Evolutionary conservation across 1,140 invertebrate genomes (phyloP).

Genomic region (Liolophura sinensis): DNA sequence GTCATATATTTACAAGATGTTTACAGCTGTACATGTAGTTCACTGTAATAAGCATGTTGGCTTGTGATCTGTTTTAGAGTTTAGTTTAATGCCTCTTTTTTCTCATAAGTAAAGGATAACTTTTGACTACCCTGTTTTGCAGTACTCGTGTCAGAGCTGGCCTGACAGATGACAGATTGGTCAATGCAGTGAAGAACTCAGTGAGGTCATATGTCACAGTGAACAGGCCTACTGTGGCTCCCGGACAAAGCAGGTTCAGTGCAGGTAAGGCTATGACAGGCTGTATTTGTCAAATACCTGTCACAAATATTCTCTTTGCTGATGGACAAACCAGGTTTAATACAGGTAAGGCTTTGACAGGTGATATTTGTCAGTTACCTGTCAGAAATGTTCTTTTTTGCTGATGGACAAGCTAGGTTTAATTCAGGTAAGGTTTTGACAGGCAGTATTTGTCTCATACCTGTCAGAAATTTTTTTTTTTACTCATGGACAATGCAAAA

Average conservation of each 20-base stretch:
- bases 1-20: neutral
- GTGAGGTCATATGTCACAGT: conserved; percentile 51
- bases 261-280: conserved; percentile 20
- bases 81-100: neutral
- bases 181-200: conserved; percentile 45
- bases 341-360: neutral
- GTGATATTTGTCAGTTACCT: neutral
- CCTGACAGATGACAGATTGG: conserved; percentile 44
- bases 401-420: neutral
- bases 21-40: neutral
- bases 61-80: neutral
- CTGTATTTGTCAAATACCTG: neutral
- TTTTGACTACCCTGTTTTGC: conserved; percentile 10
- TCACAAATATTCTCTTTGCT: neutral
- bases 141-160: conserved; percentile 37
- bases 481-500: too few species aligned
- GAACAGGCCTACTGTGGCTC: conserved; percentile 35
- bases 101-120: too few species aligned
- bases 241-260: conserved; percentile 6
- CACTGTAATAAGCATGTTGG: neutral
- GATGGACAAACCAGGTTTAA: neutral
- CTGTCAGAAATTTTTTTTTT: too few species aligned
- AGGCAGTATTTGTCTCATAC: too few species aligned
- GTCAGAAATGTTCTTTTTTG: neutral
- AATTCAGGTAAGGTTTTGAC: neutral